Base-by-base conservation (phyloP, 2,888 invertebrate species). In the Caenorhabditis japonica region DNA sequence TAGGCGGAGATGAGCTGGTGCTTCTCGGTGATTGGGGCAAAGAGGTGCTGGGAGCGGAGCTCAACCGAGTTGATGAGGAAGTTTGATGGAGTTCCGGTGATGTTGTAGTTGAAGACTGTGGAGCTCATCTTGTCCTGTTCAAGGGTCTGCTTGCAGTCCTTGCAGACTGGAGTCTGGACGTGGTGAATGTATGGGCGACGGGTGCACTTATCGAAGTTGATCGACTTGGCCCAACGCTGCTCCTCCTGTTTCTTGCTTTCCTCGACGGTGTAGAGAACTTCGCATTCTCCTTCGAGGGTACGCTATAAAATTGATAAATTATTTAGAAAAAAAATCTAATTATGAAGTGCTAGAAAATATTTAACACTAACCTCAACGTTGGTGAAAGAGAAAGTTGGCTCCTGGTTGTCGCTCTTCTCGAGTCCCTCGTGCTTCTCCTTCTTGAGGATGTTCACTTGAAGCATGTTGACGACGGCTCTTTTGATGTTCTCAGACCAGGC, bases 121-220 rank as follows among this genome's bases (percentile, higher is more conserved):
- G 76, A 73, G 69, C 68, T 75, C 70, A 76, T 64, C 62, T 79
- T 74, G 53, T 76, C 69, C 34, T 69, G 59, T 17, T 69, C 60
- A 39, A 69, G 58, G 15, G 69, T 69, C 33, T 47, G 25, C 25
- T 76, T 19, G 51, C 72, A 76, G 46, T 69, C 72, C 55, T 62
- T 51, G 75, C 75, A 75, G 47, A 70, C 70, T 66, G 61, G 70
- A 25, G 52, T 47, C 33, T 61, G 66, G 34, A 59, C 56, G 53
- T 68, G 73, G 47, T 61, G 73, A 44, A 73, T 38, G 44, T 60
- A 47, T 51, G 73, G 73, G 12, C 73, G 66, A 8, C 46, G 66
- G 23, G 68, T 64, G 85, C 88, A 88, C 55, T 87, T 86, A 60
- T 88, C 87, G 80, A 88, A 88, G 87, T 89, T 88, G 75, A 88